A percentile compares a stretch with the other conserved stretches of the same genome.
phyloP scores from a whole-genome alignment of 2,888 invertebrate species.

The Tromatobia lineatoria region DNA sequence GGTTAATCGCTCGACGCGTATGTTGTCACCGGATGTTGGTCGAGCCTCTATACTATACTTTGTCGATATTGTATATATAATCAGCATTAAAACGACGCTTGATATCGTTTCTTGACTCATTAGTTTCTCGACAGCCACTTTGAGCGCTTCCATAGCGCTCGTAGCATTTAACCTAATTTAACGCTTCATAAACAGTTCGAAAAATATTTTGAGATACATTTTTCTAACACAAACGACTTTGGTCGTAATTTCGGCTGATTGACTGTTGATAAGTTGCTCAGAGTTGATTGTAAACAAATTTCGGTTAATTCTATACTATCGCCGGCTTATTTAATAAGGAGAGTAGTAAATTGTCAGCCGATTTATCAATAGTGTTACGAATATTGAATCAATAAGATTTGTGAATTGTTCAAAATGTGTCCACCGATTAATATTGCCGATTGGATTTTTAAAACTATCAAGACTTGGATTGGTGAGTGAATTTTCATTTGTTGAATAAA shows the following conservation, averaged over 20 bases:
- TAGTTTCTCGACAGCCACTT: conserved; percentile 14
- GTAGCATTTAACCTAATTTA: background rate
- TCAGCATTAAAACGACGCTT: conserved; percentile 10
- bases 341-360: background rate
- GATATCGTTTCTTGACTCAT: conserved; percentile 45
- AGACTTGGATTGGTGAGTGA: conserved; percentile 46
- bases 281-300: background rate
- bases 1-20: conserved; percentile 32
- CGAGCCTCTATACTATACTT: conserved; percentile 18
- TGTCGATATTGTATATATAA: conserved; percentile 23
- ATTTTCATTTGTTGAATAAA: background rate
- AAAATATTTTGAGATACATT: background rate
- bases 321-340: background rate
- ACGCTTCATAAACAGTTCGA: background rate
- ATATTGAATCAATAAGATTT: background rate
- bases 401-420: conserved; percentile 26
- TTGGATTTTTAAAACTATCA: conserved; percentile 31
- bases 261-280: background rate
- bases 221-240: background rate
- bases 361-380: background rate
- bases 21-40: conserved; percentile 47
- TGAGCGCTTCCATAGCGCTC: background rate
- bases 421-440: conserved; percentile 19
- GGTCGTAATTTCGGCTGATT: background rate
- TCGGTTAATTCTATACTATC: background rate